Evolutionary conservation across 35 echinoderm and acorn worm species (phyloP), one percentile per base, ranked within the genome.

Genomic region (Diadema setosum): DNA sequence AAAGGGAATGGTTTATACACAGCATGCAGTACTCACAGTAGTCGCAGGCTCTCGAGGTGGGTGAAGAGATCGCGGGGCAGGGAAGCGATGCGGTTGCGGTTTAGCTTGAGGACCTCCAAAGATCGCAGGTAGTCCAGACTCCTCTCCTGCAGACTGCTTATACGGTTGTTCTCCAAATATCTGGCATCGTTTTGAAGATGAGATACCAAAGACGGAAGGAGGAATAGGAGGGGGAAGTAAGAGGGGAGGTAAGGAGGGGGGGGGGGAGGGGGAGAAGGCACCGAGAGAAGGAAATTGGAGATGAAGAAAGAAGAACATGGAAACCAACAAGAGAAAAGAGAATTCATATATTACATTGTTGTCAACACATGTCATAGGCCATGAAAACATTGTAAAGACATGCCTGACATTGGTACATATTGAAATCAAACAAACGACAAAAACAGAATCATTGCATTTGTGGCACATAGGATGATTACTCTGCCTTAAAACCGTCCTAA

Each of bases 21-120:
- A n/a, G n/a, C n/a, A n/a, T n/a, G n/a, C n/a, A 41, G 73, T 78
- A 78, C 73, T 78, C 44, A 78, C 73, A 78, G 73, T 8, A 78
- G 73, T 7, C 44, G 29, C 73, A 78, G 20, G 44, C 40, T 78
- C 73, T 78, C 73, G 24, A 78, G 73, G 40, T 78, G 35, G 35
- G 33, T 44, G 40, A 78, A 78, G 73, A 78, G 73, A 78, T 78
- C 40, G 9, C 73, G 73, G 73, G 73, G 73, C 3, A 78, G 40
- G 3, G 73, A 78, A 41, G 36, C 33, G 37, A 78, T 78, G 73
- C 40, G 73, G 40, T 78, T 78, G 24, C 73, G 33, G 73, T 78
- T 78, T n/a, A 78, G 40, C 73, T 78, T 78, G 35, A 78, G 73
- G 35, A 78, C 37, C 40, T 78, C 73, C 39, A 78, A 44, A n/a